Evolutionary conservation across 1,140 invertebrate genomes (phyloP).

Genomic region (Ericerus pela): DNA sequence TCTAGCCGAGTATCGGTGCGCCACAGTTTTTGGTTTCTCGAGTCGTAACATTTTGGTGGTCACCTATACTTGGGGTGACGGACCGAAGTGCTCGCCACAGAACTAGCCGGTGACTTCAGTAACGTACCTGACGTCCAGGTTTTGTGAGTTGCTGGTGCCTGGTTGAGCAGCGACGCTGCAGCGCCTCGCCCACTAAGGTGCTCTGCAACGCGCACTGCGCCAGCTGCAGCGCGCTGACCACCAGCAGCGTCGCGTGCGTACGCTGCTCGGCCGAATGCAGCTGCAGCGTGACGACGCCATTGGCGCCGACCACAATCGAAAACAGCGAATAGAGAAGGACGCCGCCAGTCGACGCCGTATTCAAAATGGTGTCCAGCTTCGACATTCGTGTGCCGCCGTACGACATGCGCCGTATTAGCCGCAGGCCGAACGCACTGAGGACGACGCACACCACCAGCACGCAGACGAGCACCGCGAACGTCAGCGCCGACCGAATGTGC

Average conservation of each 20-base stretch:
- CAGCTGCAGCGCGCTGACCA: constrained; percentile 35
- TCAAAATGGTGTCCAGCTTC: constrained; percentile 35
- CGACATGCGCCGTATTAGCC: constrained; percentile 36
- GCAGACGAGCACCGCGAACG: constrained; percentile 33
- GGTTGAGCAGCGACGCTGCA: constrained; percentile 37
- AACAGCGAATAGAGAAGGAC: constrained; percentile 43
- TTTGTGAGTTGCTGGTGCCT: constrained; percentile 39
- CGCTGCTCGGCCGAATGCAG: constrained; percentile 21
- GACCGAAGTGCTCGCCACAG: no score
- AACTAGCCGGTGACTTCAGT: no score
- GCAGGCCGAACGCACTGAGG: constrained; percentile 25
- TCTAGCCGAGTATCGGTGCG: no score
- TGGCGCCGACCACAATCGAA: constrained; percentile 36
- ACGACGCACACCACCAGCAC: constrained; percentile 31
- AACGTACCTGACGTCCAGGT: constrained; percentile 41
- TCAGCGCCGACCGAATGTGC: constrained; percentile 34
- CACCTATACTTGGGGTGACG: no score
- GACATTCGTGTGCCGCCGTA: constrained; percentile 31
- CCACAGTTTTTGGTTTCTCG: no score
- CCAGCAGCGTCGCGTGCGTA: constrained; percentile 34
- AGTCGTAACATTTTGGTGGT: no score
- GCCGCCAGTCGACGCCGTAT: constrained; percentile 37
- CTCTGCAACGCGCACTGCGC: constrained; percentile 43
- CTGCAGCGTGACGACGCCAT: constrained; percentile 32
- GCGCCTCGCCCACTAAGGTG: constrained; percentile 44